Percentiles rank a stretch among this genome's conserved stretches.
These are phyloP conservation scores for Marasmarcha lunaedactyla DNA, from an alignment of 2,888 invertebrate species.

Conservation along the genomic window DNA sequence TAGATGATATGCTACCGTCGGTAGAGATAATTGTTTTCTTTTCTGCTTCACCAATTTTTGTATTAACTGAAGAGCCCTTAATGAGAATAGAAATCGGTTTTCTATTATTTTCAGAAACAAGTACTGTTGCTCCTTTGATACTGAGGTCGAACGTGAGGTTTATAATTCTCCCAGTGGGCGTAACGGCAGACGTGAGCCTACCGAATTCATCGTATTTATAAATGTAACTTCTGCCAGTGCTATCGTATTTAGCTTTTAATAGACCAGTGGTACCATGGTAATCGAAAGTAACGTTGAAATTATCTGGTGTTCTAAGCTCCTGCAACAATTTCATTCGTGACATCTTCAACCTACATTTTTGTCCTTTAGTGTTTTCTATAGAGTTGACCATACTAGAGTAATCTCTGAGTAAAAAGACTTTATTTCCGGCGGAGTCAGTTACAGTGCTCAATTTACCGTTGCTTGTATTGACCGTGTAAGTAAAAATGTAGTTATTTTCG, in stretches of 20 bases:
- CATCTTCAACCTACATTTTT: slow-evolving; percentile 91
- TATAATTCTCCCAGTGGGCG: slow-evolving; percentile 95
- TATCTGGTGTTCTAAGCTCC: slow-evolving; percentile 91
- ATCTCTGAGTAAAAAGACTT: slow-evolving; percentile 85
- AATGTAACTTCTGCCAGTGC: slow-evolving; percentile 90
- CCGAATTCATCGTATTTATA: slow-evolving; percentile 97
- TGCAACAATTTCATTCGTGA: slow-evolving; percentile 93
- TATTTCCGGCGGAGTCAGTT: slow-evolving; percentile 92
- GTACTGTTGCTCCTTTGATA: slow-evolving; percentile 89
- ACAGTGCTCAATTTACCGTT: slow-evolving; percentile 95
- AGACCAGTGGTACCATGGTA: slow-evolving; percentile 93
- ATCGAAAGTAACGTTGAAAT: slow-evolving; percentile 93
- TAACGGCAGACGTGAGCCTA: slow-evolving; percentile 88
- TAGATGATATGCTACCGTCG: slow-evolving; percentile 85
- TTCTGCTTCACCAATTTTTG: slow-evolving; percentile 85
- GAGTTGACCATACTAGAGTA: slow-evolving; percentile 92
- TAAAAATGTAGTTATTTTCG: slow-evolving; percentile 92
- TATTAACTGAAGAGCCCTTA: slow-evolving; percentile 87
- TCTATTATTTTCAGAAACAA: slow-evolving; percentile 84
- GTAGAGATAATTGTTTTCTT: slow-evolving; percentile 82
- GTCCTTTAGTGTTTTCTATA: slow-evolving; percentile 93
- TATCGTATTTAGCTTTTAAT: slow-evolving; percentile 88
- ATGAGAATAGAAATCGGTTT: slow-evolving; percentile 88
- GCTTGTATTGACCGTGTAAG: slow-evolving; percentile 96
- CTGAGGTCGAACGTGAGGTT: slow-evolving; percentile 90